A percentile compares a stretch with the other conserved stretches of the same genome.
phyloP scores from a whole-genome alignment of 2,113 vertebrate species.

The Lutjanus erythropterus region DNA sequence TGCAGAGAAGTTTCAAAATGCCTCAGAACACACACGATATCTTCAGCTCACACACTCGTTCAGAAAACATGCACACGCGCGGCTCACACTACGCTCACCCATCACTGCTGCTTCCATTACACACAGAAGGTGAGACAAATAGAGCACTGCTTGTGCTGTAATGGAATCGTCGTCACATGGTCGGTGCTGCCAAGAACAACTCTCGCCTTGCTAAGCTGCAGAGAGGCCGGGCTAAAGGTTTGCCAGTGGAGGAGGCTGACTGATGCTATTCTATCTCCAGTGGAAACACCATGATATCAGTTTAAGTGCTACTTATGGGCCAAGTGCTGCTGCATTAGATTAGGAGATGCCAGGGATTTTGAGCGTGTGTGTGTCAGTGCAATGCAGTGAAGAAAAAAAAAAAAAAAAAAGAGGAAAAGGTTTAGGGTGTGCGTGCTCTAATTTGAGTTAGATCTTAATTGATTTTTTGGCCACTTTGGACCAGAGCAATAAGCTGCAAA shows the following conservation, averaged over 20 bases:
- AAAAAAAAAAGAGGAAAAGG: neutral
- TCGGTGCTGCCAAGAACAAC: constrained; percentile 56
- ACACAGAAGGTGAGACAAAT: constrained; percentile 66
- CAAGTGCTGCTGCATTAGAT: constrained; percentile 19
- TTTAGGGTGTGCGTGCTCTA: neutral
- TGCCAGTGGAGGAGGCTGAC: constrained; percentile 21
- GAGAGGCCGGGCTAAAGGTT: constrained; percentile 40
- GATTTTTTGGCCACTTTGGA: neutral
- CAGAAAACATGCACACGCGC: constrained; percentile 20
- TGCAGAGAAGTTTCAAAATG: constrained; percentile 46
- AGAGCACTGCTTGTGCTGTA: constrained; percentile 40
- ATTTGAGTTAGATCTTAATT: neutral
- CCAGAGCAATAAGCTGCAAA: neutral
- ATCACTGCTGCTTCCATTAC: constrained; percentile 54
- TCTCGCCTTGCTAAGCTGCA: constrained; percentile 35
- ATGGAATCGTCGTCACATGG: constrained; percentile 54
- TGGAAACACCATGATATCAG: constrained; percentile 45
- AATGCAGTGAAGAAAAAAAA: neutral
- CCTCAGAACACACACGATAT: constrained; percentile 17
- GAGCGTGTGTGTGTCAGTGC: neutral
- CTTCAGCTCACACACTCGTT: constrained; percentile 5
- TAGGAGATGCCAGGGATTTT: constrained; percentile 22
- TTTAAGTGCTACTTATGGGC: constrained; percentile 45
- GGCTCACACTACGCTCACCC: constrained; percentile 13
- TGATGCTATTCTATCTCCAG: constrained; percentile 39